These are phyloP conservation scores for Coleophora flavipennella DNA, from an alignment of 2,888 invertebrate genomes.

Conservation along the genomic window DNA sequence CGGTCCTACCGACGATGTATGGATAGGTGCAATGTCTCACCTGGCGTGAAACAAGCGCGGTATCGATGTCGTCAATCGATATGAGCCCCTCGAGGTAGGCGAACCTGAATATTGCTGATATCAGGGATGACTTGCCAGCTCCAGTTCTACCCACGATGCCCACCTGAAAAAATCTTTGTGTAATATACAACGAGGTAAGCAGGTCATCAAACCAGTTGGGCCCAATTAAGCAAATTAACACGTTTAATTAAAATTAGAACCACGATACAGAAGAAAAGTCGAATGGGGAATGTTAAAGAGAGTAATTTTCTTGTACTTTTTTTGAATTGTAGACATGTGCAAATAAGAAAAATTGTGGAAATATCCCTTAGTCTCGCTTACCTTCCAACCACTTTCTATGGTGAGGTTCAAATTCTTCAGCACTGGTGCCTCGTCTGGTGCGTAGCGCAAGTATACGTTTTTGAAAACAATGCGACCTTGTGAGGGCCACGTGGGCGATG, in stretches of 20 bases:
- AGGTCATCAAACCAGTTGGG: no score
- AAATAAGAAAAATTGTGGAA: no score
- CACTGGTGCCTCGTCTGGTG: conserved; percentile 74
- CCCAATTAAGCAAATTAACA: no score
- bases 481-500: conserved; percentile 75
- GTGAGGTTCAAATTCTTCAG: conserved; percentile 61
- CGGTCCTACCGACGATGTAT: no score
- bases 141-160: conserved; percentile 89
- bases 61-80: conserved; percentile 76
- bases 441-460: conserved; percentile 75
- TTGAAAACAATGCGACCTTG: conserved; percentile 74
- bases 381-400: conserved; percentile 62
- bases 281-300: no score
- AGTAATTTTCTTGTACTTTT: no score
- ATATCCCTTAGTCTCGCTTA: no score
- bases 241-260: no score
- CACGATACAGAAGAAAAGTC: no score
- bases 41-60: conserved; percentile 69
- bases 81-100: conserved; percentile 75
- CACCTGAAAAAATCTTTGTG: conserved; percentile 24
- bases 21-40: no score
- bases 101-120: conserved; percentile 82
- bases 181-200: no score
- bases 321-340: no score
- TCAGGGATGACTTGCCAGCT: conserved; percentile 86